Conservation (phyloP, 1,140 invertebrate genomes). For the Elysia chlorotica region DNA sequence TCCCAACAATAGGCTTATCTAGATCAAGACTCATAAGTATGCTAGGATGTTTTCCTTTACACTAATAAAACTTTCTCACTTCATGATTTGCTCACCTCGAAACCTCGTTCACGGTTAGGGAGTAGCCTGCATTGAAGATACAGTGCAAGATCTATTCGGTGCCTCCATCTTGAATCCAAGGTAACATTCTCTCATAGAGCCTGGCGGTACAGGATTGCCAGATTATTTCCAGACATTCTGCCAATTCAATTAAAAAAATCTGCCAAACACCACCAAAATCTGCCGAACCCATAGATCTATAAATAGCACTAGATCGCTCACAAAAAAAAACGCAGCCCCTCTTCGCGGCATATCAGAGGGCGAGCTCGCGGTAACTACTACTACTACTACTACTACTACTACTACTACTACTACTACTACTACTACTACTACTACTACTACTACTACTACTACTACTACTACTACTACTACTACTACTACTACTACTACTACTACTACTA, state of each 20-base stretch:
- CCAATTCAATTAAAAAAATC: too few species aligned
- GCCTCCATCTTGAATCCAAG: slow-evolving; percentile 31
- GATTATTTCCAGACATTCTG: not conserved
- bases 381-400: not conserved
- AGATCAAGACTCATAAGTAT: not conserved
- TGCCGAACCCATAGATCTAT: too few species aligned
- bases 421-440: not conserved
- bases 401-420: not conserved
- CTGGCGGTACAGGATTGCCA: not conserved
- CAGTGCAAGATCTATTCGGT: not conserved
- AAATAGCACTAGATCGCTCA: not conserved
- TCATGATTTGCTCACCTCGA: too few species aligned
- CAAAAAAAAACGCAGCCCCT: not conserved
- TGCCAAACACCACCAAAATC: too few species aligned
- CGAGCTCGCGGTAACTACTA: not conserved
- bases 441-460: not conserved
- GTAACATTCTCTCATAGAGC: slow-evolving; percentile 13
- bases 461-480: not conserved
- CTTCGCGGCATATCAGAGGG: not conserved
- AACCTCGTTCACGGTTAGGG: not conserved
- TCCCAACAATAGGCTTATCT: not conserved
- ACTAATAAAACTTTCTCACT: too few species aligned
- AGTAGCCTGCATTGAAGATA: not conserved
- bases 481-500: not conserved
- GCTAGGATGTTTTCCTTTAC: too few species aligned